Conservation (phyloP, 2,113 vertebrate species). For the Rostratula benghalensis region DNA sequence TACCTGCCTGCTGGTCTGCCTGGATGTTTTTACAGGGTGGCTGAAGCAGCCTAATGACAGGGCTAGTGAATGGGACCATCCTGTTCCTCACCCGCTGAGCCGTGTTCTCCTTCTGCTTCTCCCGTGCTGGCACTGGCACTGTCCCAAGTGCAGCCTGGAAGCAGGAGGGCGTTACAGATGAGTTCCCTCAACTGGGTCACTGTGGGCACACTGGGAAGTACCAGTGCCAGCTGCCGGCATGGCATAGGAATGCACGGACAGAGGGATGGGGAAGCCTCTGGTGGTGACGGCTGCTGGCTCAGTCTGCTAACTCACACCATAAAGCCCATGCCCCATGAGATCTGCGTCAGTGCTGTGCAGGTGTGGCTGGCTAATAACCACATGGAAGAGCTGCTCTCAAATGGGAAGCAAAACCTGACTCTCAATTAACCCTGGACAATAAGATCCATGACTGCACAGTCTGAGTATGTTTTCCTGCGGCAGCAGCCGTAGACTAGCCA, state of each 20-base stretch:
- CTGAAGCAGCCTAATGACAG: background rate
- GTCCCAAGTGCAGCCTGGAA: accelerated
- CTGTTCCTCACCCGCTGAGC: background rate
- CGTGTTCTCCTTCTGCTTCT: background rate
- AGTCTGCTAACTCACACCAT: accelerated
- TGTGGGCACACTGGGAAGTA: background rate
- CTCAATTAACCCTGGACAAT: background rate
- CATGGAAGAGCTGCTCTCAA: background rate
- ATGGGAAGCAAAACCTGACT: background rate
- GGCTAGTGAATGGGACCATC: background rate
- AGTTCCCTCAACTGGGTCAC: background rate
- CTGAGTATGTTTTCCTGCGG: constrained; percentile 12
- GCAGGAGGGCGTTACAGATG: background rate
- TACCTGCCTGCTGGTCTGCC: background rate
- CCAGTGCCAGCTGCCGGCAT: background rate
- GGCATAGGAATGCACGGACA: accelerated
- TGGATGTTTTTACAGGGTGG: accelerated
- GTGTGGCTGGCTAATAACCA: background rate
- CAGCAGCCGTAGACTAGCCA: background rate
- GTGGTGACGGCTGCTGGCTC: background rate
- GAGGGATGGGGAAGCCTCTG: background rate
- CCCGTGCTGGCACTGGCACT: background rate
- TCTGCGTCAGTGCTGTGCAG: background rate
- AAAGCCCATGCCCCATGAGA: accelerated
- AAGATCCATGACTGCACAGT: background rate